phyloP scores from a whole-genome alignment of 2,888 invertebrate genomes.

The Eucera pruinosa region DNA sequence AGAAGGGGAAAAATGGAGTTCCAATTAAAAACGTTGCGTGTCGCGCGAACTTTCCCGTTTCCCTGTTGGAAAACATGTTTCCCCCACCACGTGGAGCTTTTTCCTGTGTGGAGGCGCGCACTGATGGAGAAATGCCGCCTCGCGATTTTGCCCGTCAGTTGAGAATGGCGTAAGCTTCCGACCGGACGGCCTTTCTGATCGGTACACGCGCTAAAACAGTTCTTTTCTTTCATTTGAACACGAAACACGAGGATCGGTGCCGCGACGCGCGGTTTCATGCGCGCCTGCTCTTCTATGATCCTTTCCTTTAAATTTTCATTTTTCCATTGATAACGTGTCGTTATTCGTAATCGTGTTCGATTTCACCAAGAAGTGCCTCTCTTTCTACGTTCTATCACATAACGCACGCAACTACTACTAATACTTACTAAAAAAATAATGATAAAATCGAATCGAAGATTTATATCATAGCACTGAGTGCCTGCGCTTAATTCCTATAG shows the following conservation, averaged over 20 bases:
- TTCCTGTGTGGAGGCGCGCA: conserved; percentile 44
- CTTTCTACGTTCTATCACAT: background rate
- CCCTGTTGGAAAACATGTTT: background rate
- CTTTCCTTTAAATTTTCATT: background rate
- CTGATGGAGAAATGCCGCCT: conserved; percentile 55
- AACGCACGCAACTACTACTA: background rate
- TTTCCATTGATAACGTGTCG: background rate
- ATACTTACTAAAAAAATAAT: background rate
- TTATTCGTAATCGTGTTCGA: background rate
- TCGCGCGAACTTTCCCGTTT: conserved; percentile 33
- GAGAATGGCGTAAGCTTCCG: conserved; percentile 71
- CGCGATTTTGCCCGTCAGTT: conserved; percentile 71
- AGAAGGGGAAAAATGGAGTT: background rate
- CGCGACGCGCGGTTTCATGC: background rate
- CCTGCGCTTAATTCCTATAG: background rate
- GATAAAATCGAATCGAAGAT: background rate
- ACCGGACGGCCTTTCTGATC: conserved; percentile 53
- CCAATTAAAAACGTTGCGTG: conserved; percentile 42
- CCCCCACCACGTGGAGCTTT: conserved; percentile 40
- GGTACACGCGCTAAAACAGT: conserved; percentile 23
- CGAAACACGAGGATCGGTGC: conserved; percentile 11
- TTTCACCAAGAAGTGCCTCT: conserved; percentile 25
- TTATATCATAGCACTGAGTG: conserved; percentile 9
- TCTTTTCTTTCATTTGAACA: conserved; percentile 7
- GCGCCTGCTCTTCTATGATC: too few relatives aligned